Evolutionary conservation across 35 echinoderm and acorn worm genomes (phyloP), one percentile per base, ranked within the genome.

Genomic region (Strongylocentrotus purpuratus): DNA sequence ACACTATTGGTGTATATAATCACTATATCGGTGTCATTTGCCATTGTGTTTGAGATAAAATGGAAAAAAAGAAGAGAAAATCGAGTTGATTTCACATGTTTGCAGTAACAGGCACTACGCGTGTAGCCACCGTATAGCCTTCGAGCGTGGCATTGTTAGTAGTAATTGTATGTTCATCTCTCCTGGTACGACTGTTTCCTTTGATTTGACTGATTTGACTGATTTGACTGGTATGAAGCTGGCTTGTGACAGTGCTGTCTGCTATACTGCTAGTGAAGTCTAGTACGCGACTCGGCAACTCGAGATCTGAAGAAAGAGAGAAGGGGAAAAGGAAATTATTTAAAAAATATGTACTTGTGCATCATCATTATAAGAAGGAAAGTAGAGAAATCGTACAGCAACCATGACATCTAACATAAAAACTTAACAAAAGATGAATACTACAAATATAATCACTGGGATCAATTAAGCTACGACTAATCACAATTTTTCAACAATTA

Each of bases 91-190:
- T 78, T 78, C 65, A 78, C 28, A 78, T 78, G 65, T 93, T 93
- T 14, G 48, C 91, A 13, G 95, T 85, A 35, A 94, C 97, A n/a
- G 95, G 86, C 8, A 98, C 97, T 78, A 78, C 65, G 46, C 96
- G 92, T 32, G 97, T 98, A 9, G 94, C 96, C 55, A 98, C 95
- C 28, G 94, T 94, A 60, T 98, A 98, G 2, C 97, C 97, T 92
- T 98, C 97, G 18, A 98, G 86, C 7, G 97, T 96, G 25, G 96
- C 95, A 60, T 96, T 96, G 20, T 78, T 78, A 78, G 65, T 25
- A 18, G 20, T n/a, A 78, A 78, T 96, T 48, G 96, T 86, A 41
- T 95, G 97, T 32, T 98, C 97, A 33, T 98, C 96, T 50, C 90
- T 58, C 22, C 91, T 20, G 0, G n/a, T 28, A n/a, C 48, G 5